Evolutionary conservation across 2,113 vertebrate species (phyloP), one percentile per base, ranked within the genome.

Genomic region (Phasianus colchicus): DNA sequence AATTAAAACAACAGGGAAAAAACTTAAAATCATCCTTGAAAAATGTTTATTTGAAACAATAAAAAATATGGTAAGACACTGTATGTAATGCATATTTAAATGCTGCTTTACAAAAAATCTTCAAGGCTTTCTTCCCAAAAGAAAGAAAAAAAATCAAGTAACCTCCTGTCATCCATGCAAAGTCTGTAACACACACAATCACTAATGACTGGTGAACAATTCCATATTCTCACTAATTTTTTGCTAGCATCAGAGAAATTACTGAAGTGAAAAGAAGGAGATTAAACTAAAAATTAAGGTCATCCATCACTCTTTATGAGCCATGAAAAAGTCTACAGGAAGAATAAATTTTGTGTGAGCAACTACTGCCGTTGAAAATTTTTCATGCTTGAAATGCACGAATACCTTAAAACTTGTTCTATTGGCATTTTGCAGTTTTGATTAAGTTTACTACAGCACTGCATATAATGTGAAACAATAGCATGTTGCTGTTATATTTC

Each of bases 301-400:
- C 96, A 98, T 98, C 97, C 97, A 98, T 98, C 98, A 98, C 92
- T 95, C 95, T 97, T 98, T 98, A 98, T 98, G 98, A 98, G 96
- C 98, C 97, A 96, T 97, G 97, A 95, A 97, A 97, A 95, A 97
- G 94, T 73, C 95, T 97, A 96, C 95, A 86, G 14, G 83, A 81
- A 73, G 85, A 97, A 98, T 98, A 97, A 98, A 98, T 98, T 97
- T 97, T 81, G 76, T 88, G 73, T 85, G 95, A 91, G 89, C 94
- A 83, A 92, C 94, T 92, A 77, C 93, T 93, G 89, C 93, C 94
- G 80, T 65, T 96, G 72, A 91, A 95, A 96, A 95, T 91, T 88
- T 77, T 95, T 92, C 43, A 94, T 90, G 93, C 91, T 96, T 96
- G 79, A 86, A 75, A 93, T 85, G 85, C 63, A 32, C 94, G 92